Base-by-base conservation (phyloP, 2,888 invertebrate species). In the Hirtodrosophila alboralis region DNA sequence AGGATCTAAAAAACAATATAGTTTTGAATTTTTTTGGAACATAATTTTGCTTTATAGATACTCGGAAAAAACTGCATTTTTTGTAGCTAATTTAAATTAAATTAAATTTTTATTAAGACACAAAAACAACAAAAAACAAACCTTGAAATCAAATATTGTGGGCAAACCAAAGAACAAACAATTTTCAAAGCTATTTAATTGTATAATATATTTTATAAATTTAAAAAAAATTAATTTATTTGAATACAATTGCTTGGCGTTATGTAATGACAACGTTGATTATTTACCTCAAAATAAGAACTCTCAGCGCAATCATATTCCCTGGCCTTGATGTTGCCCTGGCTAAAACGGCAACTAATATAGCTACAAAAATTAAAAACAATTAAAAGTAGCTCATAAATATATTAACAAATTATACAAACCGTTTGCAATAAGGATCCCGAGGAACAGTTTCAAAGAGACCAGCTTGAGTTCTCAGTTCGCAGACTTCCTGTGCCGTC, bases 381-480 rank as follows among this genome's bases (percentile, higher is more conserved):
- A 1, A 6, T 38, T 0, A 14, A 5, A 36, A 38, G 18, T 1
- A 9, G 10, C 18, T 21, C 2, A 5, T 18, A 26, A 13, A 3
- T 7, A 9, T 6, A n/a, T 0, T 21, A 0, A 27, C 1, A 23
- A 3, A 5, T 6, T 8, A 5, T n/a, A 5, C 4, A 51, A 64
- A 89, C 89, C 87, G 77, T 41, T 74, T 66, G 47, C 89, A 89
- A 45, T 57, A 70, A 2, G 53, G 54, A 68, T 89, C 90, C 2
- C 62, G 54, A 0, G 89, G 90, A 5, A 71, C 43, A 0, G 79
- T 75, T 1, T 75, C 78, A 69, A 74, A 89, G 16, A 90, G 76
- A 0, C 89, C 90, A 3, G 71, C 44, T 8, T 52, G 47, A 0
- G 54, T 60, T 12, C 43, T 40, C 8, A 54, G 47, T 5, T 52